These are phyloP conservation scores for Umimayanthus kanabou DNA, from an alignment of 92 coral and sea anemone genomes.

Conservation along the genomic window DNA sequence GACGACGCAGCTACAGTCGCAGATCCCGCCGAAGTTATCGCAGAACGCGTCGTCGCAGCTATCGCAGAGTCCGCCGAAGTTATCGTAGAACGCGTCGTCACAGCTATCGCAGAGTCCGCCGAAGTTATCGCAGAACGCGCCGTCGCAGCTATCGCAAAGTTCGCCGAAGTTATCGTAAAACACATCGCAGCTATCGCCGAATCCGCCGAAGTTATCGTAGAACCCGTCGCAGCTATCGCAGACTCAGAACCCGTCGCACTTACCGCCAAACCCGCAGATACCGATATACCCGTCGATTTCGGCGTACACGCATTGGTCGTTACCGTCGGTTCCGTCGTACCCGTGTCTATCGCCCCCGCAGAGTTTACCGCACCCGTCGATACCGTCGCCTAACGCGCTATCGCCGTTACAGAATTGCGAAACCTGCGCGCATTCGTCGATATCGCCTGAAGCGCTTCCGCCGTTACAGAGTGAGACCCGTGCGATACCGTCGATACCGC, in stretches of 20 bases:
- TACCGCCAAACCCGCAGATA: neutral
- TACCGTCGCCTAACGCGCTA: neutral
- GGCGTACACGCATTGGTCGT: neutral
- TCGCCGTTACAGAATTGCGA: slow-evolving; percentile 4
- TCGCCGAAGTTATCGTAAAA: neutral
- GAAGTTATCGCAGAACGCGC: neutral
- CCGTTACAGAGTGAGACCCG: slow-evolving; percentile 16
- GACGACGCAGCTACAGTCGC: slow-evolving; percentile 10
- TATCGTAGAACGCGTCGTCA: neutral
- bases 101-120: slow-evolving; percentile 9
- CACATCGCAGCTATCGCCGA: neutral
- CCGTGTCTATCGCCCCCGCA: slow-evolving; percentile 1
- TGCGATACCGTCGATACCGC: slow-evolving; percentile 20
- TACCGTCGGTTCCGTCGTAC: neutral
- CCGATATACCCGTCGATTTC: neutral
- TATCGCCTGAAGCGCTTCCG: neutral
- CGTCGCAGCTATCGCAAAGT: neutral
- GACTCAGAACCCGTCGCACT: neutral
- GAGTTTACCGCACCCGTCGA: slow-evolving; percentile 1
- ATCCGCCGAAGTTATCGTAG: neutral
- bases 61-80: slow-evolving; percentile 4
- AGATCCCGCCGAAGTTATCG: slow-evolving; percentile 33
- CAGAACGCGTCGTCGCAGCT: neutral
- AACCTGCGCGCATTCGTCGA: slow-evolving; percentile 16
- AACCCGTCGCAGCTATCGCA: neutral